Percentiles rank a stretch among this genome's conserved stretches.
Evolutionary conservation across 2,113 vertebrate species (phyloP).

Genomic region (Caranx ignobilis): DNA sequence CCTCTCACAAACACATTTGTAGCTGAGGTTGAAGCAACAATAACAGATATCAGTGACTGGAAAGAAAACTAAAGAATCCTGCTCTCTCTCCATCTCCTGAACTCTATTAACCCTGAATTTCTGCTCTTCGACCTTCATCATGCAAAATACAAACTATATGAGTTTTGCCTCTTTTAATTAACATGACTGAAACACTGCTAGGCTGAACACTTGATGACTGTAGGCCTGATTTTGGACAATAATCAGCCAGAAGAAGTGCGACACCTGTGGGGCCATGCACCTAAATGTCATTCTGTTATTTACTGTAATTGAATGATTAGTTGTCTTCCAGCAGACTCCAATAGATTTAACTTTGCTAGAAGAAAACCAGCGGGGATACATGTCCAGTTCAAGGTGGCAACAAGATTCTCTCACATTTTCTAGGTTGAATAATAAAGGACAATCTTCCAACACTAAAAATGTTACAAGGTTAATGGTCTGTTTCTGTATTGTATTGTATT

Average conservation of each 20-base stretch:
- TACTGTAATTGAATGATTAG: not conserved
- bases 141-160: not conserved
- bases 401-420: not conserved
- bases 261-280: not conserved
- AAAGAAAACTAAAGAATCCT: too few relatives aligned
- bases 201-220: too few relatives aligned
- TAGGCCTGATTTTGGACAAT: not conserved
- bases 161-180: not conserved
- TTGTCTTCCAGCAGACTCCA: not conserved
- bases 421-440: not conserved
- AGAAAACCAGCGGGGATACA: not conserved
- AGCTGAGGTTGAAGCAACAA: too few relatives aligned
- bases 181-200: not conserved
- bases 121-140: not conserved
- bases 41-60: too few relatives aligned
- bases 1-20: too few relatives aligned
- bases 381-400: not conserved
- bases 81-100: too few relatives aligned
- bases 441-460: too few relatives aligned
- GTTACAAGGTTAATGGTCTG: not conserved
- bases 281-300: conserved; percentile 10
- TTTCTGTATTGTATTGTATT: not conserved
- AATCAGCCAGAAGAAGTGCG: not conserved
- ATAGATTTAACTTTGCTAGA: not conserved
- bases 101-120: not conserved